phyloP scores from a whole-genome alignment of 1,140 invertebrate species.

The Pseudomyrmex flavicornis region DNA sequence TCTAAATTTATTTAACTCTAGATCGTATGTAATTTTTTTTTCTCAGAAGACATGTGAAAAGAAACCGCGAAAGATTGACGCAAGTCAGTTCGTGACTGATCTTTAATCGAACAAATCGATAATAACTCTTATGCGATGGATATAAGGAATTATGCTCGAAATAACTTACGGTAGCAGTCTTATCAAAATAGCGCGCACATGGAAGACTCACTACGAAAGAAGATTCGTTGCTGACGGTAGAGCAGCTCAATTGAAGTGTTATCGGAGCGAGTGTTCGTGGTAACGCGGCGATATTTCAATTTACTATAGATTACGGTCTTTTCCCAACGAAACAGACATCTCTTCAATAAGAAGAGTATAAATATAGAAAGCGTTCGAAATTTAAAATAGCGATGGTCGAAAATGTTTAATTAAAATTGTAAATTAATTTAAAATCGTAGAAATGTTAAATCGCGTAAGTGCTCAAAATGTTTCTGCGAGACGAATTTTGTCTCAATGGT shows the following conservation, averaged over 20 bases:
- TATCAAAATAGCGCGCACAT: slow-evolving; percentile 32
- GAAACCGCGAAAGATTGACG: not conserved
- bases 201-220: slow-evolving; percentile 4
- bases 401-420: too few relatives aligned
- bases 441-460: slow-evolving; percentile 34
- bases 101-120: slow-evolving; percentile 52
- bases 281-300: slow-evolving; percentile 14
- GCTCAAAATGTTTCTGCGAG: slow-evolving; percentile 27
- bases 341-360: not conserved
- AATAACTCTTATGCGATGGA: slow-evolving; percentile 22
- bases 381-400: slow-evolving; percentile 4
- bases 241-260: slow-evolving; percentile 25
- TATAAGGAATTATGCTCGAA: slow-evolving; percentile 41
- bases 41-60: not conserved
- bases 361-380: not conserved
- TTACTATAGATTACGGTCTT: not conserved
- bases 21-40: slow-evolving; percentile 3
- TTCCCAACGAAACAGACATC: not conserved
- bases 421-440: not conserved
- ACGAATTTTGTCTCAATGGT: slow-evolving; percentile 29
- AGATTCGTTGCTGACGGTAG: slow-evolving; percentile 12
- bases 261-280: slow-evolving; percentile 34
- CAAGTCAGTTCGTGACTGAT: slow-evolving; percentile 22
- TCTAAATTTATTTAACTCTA: not conserved
- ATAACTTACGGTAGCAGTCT: slow-evolving; percentile 8